Base-by-base conservation (phyloP, 92 coral and sea anemone species). In the Zoanthus sansibaricus region DNA sequence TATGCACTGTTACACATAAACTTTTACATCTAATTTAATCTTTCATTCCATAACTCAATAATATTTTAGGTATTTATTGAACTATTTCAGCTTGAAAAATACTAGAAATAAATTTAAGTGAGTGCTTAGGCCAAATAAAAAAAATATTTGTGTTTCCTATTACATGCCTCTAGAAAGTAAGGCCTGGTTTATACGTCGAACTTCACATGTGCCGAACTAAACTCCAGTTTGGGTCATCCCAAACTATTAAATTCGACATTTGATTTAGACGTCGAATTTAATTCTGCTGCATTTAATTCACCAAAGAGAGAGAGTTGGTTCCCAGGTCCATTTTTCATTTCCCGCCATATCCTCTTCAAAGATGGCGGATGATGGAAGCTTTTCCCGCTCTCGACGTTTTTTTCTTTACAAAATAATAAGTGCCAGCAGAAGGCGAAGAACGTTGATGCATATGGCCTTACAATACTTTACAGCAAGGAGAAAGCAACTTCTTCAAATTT, bases 161-260 rank as follows among this genome's bases (percentile, higher is more conserved):
- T 25, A 25, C 25, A 25, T 25, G 25, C 25, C 25, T 25, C 25
- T 25, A 25, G 25, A 25, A 25, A 25, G 25, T 25, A 25, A 82
- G 86, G 75, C 76, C 78, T 15, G 48, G 67, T 73, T 73, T 64
- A 52, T 54, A 71, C 70, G 68, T 83, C 48, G 78, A 59, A 71
- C 61, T 83, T 83, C 75, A 70, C 87, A 82, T 82, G 71, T 48
- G 88, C 79, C 80, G 82, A 84, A 84, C 55, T 68, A 68, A 71
- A 83, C 73, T 78, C 79, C 64, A 62, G 69, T 87, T 87, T 78
- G 55, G 48, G 84, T 88, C 91, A 84, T 83, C 84, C 84, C 31
- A 54, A 83, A 88, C 83, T 77, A 37, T 61, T 77, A 79, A 66
- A 37, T 75, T 83, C 75, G 67, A 66, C 45, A 55, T 82, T 82